Evolutionary conservation across 2,113 vertebrate species (phyloP), one percentile per base, ranked within the genome.

Genomic region (Petrocephalus microphthalmus): DNA sequence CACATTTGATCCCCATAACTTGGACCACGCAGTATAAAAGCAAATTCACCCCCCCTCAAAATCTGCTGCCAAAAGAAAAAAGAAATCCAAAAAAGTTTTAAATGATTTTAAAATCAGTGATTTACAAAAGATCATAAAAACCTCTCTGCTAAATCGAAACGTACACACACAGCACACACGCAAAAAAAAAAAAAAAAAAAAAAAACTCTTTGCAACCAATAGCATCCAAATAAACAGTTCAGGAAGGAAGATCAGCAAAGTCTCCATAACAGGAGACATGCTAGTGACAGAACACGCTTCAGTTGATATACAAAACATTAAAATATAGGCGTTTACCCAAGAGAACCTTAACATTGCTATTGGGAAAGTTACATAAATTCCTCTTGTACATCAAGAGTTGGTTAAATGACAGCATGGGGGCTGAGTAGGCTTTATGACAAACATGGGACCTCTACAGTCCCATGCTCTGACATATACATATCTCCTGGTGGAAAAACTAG

Each of bases 91-190:
- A 57, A 57, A 56, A 83, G 56, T 8, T 19, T 64, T 60, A 84
- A 88, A 82, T 78, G 5, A 88, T 47, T 54, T 88, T 82, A 82
- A 88, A 88, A 82, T 81, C 71, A 82, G 67, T 20, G 19, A 88
- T 88, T 84, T 88, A 60, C 81, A 88, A 37, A 57, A 85, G 45
- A 88, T 85, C 49, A 56, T 37, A 56, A 84, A 37, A 19, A 17
- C 37, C 83, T 53, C 71, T 83, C 42, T 22, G 29, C 82, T 52
- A n/a, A 64, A 56, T 83, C 81, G 10, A 74, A 19, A 88, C 8
- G 10, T 57, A 74, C 11, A 51, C 53, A 67, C 81, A 64, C 45
- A 56, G 20, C 78, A 88, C 15, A 33, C 54, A 25, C 74, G 22
- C 5, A 37, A 45, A 53, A 19, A 19, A 54, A n/a, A n/a, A 60